phyloP scores from a whole-genome alignment of 2,113 vertebrate species.

The Tetraodon nigroviridis region DNA sequence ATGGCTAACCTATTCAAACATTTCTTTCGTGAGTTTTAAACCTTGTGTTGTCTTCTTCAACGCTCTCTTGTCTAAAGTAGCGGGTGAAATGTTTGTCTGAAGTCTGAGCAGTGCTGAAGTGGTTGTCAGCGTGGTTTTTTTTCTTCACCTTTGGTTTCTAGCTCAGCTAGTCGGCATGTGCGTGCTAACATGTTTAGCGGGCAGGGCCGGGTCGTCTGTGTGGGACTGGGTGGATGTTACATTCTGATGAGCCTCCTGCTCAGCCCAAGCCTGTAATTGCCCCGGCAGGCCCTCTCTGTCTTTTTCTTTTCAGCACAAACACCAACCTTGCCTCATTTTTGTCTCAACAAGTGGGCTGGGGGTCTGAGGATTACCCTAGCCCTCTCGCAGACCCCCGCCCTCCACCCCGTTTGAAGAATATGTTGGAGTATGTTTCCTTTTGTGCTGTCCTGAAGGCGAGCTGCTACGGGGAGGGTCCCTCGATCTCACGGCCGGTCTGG shows the following conservation, averaged over 20 bases:
- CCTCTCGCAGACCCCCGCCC: slow-evolving; percentile 30
- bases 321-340: slow-evolving; percentile 40
- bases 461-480: slow-evolving; percentile 31
- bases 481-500: slow-evolving; percentile 41
- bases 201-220: slow-evolving; percentile 17
- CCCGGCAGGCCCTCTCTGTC: slow-evolving; percentile 53
- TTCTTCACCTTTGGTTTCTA: slow-evolving; percentile 5
- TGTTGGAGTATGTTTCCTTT: slow-evolving; percentile 51
- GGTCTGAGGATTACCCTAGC: slow-evolving; percentile 47
- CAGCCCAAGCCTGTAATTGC: slow-evolving; percentile 75
- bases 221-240: slow-evolving; percentile 70
- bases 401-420: slow-evolving; percentile 50
- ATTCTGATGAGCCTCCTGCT: slow-evolving; percentile 67
- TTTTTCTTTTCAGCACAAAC: slow-evolving; percentile 47
- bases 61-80: slow-evolving; percentile 1
- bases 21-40: slow-evolving; percentile 83
- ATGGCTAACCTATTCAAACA: slow-evolving; percentile 85
- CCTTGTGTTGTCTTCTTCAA: slow-evolving; percentile 31
- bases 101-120: slow-evolving; percentile 29
- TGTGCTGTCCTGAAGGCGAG: slow-evolving; percentile 45
- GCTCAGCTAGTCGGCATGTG: slow-evolving; percentile 27
- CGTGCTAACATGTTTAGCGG: slow-evolving; percentile 51
- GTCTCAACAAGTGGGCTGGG: slow-evolving; percentile 37
- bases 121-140: slow-evolving; percentile 11
- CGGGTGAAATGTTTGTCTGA: slow-evolving; percentile 18